Evolutionary conservation across 1,140 invertebrate genomes (phyloP), one percentile per base, ranked within the genome.

Genomic region (Laupala kohalensis): DNA sequence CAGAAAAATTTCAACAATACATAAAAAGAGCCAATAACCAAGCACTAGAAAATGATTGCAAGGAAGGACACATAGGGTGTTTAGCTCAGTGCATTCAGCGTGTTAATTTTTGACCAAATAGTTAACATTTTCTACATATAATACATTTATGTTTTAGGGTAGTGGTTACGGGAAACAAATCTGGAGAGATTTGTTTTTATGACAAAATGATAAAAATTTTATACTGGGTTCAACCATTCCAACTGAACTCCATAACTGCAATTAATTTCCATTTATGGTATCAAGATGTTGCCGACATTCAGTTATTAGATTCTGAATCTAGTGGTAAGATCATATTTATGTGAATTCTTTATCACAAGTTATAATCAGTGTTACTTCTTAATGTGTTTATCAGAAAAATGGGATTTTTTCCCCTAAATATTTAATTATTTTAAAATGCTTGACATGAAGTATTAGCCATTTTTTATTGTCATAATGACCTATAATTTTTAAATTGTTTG

Each of bases 121-220:
- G 64, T 66, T 66, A 9, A 24, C 9, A 66, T 69, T 27, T 23
- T 69, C 5, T 71, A n/a, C n/a, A n/a, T n/a, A n/a, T n/a, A n/a
- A n/a, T n/a, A n/a, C n/a, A n/a, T n/a, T 69, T 71, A 25, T 24
- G 23, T 68, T n/a, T 25, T 28, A 72, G 71, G 6, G 15, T 37
- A 25, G 19, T 86, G 28, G 81, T 83, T 13, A 84, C 80, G 0
- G 84, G 84, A 26, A 84, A 84, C 72, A 77, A 74, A 12, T 74
- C 65, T 30, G 86, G 86, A 0, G 78, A 83, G 13, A 79, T 87
- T 9, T 80, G 76, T 67, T 86, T 87, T 75, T 86, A 86, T 72
- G 84, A 86, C 73, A 77, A 80, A 28, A 77, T 83, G 69, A 75
- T 87, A 73, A 83, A 78, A 75, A 75, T 87, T 53, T 73, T 87